Percentiles rank a stretch among this genome's conserved stretches.
phyloP scores from a whole-genome alignment of 2,797 vertebrate species.

The Ataeniobius toweri region DNA sequence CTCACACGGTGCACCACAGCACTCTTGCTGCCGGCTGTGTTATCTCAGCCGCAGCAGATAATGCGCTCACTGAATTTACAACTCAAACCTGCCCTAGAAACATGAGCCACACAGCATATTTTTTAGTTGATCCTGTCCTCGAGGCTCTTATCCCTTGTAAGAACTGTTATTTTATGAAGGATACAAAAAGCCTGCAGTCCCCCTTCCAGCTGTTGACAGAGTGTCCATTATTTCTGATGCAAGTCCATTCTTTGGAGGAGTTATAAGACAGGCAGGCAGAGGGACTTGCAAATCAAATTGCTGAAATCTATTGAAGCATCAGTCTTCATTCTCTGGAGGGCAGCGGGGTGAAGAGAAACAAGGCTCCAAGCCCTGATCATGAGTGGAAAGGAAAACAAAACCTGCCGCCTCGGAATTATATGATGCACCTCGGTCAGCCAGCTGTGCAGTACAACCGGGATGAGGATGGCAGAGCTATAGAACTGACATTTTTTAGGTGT shows the following conservation, averaged over 20 bases:
- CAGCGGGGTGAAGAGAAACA: conserved; percentile 40
- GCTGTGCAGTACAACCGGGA: conserved; percentile 37
- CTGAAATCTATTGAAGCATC: conserved; percentile 67
- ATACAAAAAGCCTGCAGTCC: conserved; percentile 49
- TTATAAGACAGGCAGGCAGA: conserved; percentile 39
- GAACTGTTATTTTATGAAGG: conserved; percentile 51
- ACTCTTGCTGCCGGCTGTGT: conserved; percentile 45
- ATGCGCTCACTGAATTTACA: conserved; percentile 56
- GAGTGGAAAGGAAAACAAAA: conserved; percentile 61
- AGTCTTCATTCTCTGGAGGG: conserved; percentile 66
- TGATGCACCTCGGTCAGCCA: conserved; percentile 43
- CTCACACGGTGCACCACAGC: conserved; percentile 35
- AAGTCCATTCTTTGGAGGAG: conserved; percentile 34
- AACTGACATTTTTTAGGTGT: conserved; percentile 14
- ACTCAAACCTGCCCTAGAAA: conserved; percentile 53
- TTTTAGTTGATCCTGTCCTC: conserved; percentile 50
- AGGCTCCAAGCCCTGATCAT: conserved; percentile 46
- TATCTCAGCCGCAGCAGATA: conserved; percentile 45
- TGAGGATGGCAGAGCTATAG: conserved; percentile 37
- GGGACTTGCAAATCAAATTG: conserved; percentile 70
- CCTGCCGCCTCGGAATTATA: conserved; percentile 46
- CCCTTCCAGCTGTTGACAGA: conserved; percentile 61
- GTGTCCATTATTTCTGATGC: conserved; percentile 49
- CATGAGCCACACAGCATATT: conserved; percentile 42
- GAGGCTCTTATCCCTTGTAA: conserved; percentile 58